Evolutionary conservation across 2,113 vertebrate species (phyloP).

Genomic region (Mus spicilegus): DNA sequence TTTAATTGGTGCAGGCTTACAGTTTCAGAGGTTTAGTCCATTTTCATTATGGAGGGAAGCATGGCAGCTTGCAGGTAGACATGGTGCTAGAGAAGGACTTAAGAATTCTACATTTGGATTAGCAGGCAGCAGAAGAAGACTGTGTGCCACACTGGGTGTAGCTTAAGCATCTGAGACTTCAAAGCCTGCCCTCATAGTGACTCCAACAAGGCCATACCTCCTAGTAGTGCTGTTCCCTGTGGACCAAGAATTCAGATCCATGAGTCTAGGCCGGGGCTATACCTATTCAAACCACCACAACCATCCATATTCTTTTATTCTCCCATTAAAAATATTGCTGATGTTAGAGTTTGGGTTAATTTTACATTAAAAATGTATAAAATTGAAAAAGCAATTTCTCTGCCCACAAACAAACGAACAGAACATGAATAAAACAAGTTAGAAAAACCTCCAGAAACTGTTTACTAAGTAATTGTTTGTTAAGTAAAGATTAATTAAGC

Average conservation of each 20-base stretch:
- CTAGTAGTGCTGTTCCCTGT: background rate
- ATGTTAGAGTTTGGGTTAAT: background rate
- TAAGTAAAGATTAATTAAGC: background rate
- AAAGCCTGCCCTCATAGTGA: background rate
- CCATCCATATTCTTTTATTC: background rate
- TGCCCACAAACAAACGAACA: background rate
- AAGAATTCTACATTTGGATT: background rate
- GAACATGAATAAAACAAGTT: conserved; percentile 6
- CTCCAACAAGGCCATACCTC: background rate
- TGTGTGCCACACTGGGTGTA: background rate
- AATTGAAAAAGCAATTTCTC: background rate
- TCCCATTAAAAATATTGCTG: no score
- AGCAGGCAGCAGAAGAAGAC: background rate
- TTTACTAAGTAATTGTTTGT: background rate
- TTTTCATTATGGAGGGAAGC: background rate
- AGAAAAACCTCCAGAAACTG: background rate
- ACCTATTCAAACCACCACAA: background rate
- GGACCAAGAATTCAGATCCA: background rate
- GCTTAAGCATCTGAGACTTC: background rate
- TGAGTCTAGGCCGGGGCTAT: background rate
- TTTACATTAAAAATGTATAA: background rate
- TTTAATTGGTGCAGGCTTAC: background rate
- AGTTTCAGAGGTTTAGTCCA: background rate
- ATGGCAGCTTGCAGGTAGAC: background rate
- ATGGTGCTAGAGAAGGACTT: background rate